Evolutionary conservation across 2,797 vertebrate species (phyloP).

Genomic region (Sebastiscus albofasciatus): DNA sequence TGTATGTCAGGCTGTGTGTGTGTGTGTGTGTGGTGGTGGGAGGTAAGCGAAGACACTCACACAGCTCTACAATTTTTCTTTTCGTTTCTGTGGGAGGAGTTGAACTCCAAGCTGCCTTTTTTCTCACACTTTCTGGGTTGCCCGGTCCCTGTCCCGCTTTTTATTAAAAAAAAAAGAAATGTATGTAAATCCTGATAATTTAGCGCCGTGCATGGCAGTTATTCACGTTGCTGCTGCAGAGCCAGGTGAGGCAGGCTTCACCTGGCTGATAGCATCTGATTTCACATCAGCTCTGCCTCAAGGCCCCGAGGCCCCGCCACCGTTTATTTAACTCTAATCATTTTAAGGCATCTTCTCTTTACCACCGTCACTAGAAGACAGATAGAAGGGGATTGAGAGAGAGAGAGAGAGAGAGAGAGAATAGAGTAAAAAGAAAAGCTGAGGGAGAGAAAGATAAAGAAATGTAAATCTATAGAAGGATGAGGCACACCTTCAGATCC

Average conservation of each 20-base stretch:
- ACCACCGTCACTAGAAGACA: slow-evolving; percentile 59
- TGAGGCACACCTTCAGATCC: slow-evolving; percentile 29
- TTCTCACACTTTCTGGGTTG: neutral
- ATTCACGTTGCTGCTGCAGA: slow-evolving; percentile 57
- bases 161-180: slow-evolving; percentile 43
- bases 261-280: slow-evolving; percentile 82
- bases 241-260: slow-evolving; percentile 78
- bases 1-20: slow-evolving; percentile 2
- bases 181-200: slow-evolving; percentile 71
- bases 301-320: slow-evolving; percentile 72
- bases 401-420: slow-evolving; percentile 39
- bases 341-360: slow-evolving; percentile 81
- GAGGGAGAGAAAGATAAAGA: slow-evolving; percentile 38
- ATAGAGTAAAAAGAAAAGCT: slow-evolving; percentile 30
- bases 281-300: slow-evolving; percentile 72
- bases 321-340: slow-evolving; percentile 83
- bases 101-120: slow-evolving; percentile 28
- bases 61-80: neutral
- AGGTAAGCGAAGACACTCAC: slow-evolving; percentile 7
- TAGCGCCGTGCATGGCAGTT: slow-evolving; percentile 51
- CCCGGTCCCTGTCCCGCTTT: slow-evolving; percentile 4
- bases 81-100: slow-evolving; percentile 5
- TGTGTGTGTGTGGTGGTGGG: neutral
- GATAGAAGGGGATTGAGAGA: slow-evolving; percentile 46
- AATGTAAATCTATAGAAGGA: slow-evolving; percentile 34